These are phyloP conservation scores for Abrostola triplasia DNA, from an alignment of 2,888 invertebrate genomes.

Conservation along the genomic window DNA sequence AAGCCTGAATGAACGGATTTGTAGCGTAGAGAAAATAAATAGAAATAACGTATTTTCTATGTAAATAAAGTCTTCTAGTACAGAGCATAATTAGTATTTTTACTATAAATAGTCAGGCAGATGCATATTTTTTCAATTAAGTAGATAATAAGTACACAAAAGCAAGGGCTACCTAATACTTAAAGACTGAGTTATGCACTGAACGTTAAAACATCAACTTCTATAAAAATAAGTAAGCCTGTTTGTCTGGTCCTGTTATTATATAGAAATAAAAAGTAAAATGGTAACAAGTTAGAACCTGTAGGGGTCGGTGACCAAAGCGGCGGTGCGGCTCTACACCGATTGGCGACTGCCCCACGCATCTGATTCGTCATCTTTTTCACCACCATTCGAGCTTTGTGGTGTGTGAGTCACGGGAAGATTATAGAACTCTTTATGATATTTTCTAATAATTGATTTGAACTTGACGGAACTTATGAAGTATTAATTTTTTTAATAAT, in stretches of 20 bases:
- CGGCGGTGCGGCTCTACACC: conserved; percentile 60
- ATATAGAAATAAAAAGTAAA: conserved; percentile 82
- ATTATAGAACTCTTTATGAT: conserved; percentile 9
- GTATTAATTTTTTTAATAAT: neutral
- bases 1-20: no score
- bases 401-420: conserved; percentile 62
- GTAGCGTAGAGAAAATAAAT: no score
- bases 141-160: no score
- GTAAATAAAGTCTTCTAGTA: no score
- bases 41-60: no score
- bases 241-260: conserved; percentile 44
- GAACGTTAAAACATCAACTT: conserved; percentile 1
- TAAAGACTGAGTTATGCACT: no score
- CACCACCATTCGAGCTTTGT: conserved; percentile 67
- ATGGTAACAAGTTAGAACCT: conserved; percentile 85
- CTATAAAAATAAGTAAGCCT: conserved; percentile 16
- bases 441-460: neutral
- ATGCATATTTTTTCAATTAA: no score
- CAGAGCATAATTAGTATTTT: no score
- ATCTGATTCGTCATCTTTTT: conserved; percentile 79
- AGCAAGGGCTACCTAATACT: no score
- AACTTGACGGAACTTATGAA: neutral
- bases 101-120: no score
- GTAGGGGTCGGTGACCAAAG: conserved; percentile 85
- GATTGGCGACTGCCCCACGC: conserved; percentile 76